phyloP scores from a whole-genome alignment of 2,113 vertebrate species.

The Podocnemis expansa region DNA sequence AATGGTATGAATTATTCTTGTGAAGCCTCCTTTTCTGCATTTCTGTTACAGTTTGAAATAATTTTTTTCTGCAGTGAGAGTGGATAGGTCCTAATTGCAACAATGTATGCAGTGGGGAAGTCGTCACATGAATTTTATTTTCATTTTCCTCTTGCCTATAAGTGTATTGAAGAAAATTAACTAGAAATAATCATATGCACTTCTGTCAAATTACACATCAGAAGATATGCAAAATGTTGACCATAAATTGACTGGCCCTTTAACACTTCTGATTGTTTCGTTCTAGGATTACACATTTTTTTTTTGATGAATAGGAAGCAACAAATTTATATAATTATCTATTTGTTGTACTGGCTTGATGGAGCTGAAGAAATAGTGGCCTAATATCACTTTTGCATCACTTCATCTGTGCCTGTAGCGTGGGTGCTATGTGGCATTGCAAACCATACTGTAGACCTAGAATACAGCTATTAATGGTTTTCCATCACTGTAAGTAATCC shows the following conservation, averaged over 20 bases:
- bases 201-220: neutral
- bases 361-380: neutral
- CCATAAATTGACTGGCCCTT: neutral
- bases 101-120: neutral
- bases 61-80: neutral
- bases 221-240: neutral
- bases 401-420: neutral
- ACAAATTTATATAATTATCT: neutral
- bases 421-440: neutral
- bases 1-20: neutral
- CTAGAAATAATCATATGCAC: neutral
- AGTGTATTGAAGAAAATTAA: neutral
- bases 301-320: neutral
- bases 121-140: neutral
- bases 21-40: neutral
- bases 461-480: neutral
- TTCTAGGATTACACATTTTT: neutral
- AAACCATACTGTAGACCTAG: neutral
- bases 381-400: neutral
- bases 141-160: neutral
- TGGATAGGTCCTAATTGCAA: neutral
- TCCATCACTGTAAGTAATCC: neutral
- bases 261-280: neutral
- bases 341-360: neutral
- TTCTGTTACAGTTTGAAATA: neutral